phyloP scores from a whole-genome alignment of 1,140 invertebrate species.

The Lethocerus indicus region DNA sequence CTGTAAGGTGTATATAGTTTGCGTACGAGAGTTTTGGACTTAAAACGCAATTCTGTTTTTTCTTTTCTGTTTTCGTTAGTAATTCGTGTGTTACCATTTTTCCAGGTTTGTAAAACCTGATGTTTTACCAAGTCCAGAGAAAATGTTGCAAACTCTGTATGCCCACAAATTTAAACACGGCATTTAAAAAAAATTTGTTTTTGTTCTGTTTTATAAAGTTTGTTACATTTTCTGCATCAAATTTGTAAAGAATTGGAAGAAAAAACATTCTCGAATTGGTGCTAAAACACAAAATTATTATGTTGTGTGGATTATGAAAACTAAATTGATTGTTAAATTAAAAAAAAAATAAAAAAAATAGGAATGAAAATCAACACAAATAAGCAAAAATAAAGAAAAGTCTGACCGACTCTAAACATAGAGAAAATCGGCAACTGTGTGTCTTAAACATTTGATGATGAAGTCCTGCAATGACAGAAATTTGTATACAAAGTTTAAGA shows the following conservation, averaged over 20 bases:
- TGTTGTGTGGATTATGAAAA: conserved; percentile 10
- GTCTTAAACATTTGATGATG: conserved; percentile 14
- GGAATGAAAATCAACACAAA: conserved; percentile 5
- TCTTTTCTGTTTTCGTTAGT: conserved; percentile 4
- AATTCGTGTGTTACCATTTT: not conserved
- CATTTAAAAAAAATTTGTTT: not conserved
- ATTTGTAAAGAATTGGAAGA: conserved; percentile 2
- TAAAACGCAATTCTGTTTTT: too few species aligned
- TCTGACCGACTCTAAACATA: conserved; percentile 18
- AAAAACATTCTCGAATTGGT: conserved; percentile 12
- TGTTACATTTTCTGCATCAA: conserved; percentile 9
- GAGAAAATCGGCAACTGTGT: conserved; percentile 17
- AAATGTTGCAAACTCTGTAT: too few species aligned
- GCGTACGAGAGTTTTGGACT: conserved; percentile 7
- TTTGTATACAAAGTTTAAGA: conserved; percentile 5
- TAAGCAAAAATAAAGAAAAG: conserved; percentile 13
- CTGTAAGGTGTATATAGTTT: not conserved
- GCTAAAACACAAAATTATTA: too few species aligned
- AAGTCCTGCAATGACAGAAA: too few species aligned
- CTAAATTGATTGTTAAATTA: not conserved
- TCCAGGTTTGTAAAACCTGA: too few species aligned
- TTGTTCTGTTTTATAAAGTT: conserved; percentile 7
- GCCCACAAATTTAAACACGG: not conserved
- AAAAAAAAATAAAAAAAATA: conserved; percentile 2
- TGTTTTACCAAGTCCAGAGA: not conserved